These are phyloP conservation scores for Lepidochitona cinerea DNA, from an alignment of 2,888 invertebrate genomes.

Conservation along the genomic window DNA sequence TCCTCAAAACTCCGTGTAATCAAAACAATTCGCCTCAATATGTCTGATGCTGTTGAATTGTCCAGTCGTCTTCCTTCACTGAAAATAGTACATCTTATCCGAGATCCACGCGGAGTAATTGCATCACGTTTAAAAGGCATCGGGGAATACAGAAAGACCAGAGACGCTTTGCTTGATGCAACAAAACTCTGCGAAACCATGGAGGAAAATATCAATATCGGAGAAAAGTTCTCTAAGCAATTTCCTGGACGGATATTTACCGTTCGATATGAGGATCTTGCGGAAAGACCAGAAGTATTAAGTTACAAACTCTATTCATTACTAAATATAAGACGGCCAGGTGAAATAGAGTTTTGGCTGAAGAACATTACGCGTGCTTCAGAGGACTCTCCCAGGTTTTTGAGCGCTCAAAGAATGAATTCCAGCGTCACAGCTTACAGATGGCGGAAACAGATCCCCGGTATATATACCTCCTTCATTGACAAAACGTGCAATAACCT, in stretches of 20 bases:
- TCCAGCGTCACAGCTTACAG: background rate
- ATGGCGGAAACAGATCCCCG: background rate
- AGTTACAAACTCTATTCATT: background rate
- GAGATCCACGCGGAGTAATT: constrained; percentile 5
- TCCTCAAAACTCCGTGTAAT: background rate
- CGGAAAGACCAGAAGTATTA: background rate
- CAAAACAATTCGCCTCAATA: background rate
- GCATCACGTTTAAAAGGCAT: background rate
- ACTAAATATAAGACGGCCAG: background rate
- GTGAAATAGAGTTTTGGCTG: background rate
- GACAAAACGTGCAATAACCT: background rate
- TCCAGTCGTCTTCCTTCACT: background rate
- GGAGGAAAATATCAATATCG: background rate
- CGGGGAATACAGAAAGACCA: background rate
- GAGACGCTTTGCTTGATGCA: background rate
- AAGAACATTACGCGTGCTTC: background rate
- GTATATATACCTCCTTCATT: background rate
- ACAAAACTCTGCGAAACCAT: background rate
- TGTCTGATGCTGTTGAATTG: background rate
- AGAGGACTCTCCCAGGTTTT: background rate
- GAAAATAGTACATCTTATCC: background rate
- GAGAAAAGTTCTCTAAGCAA: background rate
- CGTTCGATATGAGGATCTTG: background rate
- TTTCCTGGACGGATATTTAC: background rate
- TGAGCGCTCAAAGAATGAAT: background rate